Evolutionary conservation across 92 coral and sea anemone genomes (phyloP), one percentile per base, ranked within the genome.

Genomic region (Siderastrea siderea): DNA sequence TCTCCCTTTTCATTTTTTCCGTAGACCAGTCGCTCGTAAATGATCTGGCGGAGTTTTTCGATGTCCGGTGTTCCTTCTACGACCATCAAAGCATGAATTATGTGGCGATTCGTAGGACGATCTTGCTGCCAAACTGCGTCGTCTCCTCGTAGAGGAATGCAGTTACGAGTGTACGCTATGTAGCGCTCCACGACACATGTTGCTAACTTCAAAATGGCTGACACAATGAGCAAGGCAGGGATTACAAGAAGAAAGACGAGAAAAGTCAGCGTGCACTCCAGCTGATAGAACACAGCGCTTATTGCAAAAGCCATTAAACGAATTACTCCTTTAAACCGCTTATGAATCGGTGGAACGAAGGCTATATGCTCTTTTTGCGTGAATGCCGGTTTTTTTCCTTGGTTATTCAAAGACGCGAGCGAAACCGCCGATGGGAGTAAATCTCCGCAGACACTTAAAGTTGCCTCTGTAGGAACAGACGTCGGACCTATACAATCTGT

Each of bases 81-180:
- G 13, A 95, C 81, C 95, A 95, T 95, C 9, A 98, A 77, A 2
- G 98, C 98, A 79, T 92, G 95, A 64, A 98, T 93, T 54, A 98
- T 95, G 81, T 98, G 99, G 62, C 97, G 95, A 82, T 98, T 98
- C 3, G 92, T 87, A 46, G 98, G 90, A 53, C 96, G 91, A 76
- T 98, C 99, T 87, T 98, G 99, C 87, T 92, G 96, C 99, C 99
- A 98, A 7, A 98, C 99, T 8, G 97, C 98, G 78, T 98, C 99
- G 75, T 98, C 99, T 84, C 81, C 98, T 47, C 91, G 93, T 19
- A 98, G 79, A 12, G 96, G 91, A 62, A 89, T 75, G 64, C 98
- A 92, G 12, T 92, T 90, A 47, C 88, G 80, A 59, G 83, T 92
- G 51, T 80, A 70, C 70, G 94, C 85, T 66, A 95, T 86, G 57